Base-by-base conservation (phyloP, 2,797 vertebrate species). In the Thalassophryne amazonica region DNA sequence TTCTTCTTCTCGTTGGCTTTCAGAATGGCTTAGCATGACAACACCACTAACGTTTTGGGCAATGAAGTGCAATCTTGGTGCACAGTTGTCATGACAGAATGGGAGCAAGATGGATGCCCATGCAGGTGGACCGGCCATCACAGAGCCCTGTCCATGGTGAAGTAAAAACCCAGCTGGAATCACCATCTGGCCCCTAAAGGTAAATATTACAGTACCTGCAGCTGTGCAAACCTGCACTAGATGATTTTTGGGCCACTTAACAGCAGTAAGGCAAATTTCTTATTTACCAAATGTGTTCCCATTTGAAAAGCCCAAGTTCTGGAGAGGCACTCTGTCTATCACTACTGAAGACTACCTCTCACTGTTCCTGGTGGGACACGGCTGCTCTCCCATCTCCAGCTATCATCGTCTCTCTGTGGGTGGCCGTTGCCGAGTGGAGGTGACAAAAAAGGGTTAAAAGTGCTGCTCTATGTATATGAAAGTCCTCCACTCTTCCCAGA, bases 171-270 rank as follows among this genome's bases (percentile, higher is more conserved):
- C n/a, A n/a, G n/a, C n/a, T n/a, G n/a, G n/a, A n/a, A 18, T 54
- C 47, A 48, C 56, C 59, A 53, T 4, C 31, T 50, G 48, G 65
- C 70, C 62, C 57, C 79, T 69, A 56, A 83, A 84, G 88, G 87
- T 60, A 81, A 86, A 89, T 66, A 73, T 70, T 86, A 88, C 93
- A 94, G 94, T 93, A 95, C 93, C 94, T 89, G 85, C 75, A 67
- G 67, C 74, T 55, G 32, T 2, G 38, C 72, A 56, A 63, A 73
- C 64, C 49, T 59, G 57, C 67, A 84, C 88, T 83, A 88, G 83
- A 89, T 88, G n/a, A n/a, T n/a, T n/a, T 55, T 80, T 2, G 1
- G 88, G 86, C 87, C 81, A 75, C 57, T 43, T 69, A 68, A 76
- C 76, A 87, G 87, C 91, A 80, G 80, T 81, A 82, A 86, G 85